These are phyloP conservation scores for Pachydiplax longipennis DNA, from an alignment of 2,888 invertebrate genomes.

Conservation along the genomic window DNA sequence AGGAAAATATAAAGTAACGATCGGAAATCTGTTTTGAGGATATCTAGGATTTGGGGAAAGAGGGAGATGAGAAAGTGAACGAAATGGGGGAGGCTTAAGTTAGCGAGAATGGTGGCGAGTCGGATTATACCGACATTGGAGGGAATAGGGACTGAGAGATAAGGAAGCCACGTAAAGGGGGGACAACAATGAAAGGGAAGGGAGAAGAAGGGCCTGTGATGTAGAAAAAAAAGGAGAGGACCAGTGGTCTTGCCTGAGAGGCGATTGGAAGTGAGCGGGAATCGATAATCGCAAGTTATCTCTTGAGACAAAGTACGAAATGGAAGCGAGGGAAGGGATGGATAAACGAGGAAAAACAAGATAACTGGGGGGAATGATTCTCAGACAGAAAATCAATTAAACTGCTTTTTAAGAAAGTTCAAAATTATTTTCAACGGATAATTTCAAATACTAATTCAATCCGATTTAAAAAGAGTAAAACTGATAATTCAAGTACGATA, in stretches of 20 bases:
- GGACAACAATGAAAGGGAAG: constrained; percentile 18
- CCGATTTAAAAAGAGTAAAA: too few relatives aligned
- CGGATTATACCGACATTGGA: constrained; percentile 16
- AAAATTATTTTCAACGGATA: neutral
- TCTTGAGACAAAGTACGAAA: constrained; percentile 14
- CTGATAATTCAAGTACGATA: too few relatives aligned
- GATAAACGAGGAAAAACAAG: neutral
- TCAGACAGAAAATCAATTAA: neutral
- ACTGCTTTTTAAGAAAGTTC: neutral
- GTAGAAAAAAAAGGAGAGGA: neutral
- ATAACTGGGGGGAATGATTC: neutral
- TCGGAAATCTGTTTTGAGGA: constrained; percentile 13
- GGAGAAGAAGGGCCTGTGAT: neutral
- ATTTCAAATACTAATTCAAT: too few relatives aligned
- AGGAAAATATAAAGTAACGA: neutral
- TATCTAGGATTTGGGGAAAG: neutral
- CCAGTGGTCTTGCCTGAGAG: neutral
- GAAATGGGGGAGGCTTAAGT: constrained; percentile 10
- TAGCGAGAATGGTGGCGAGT: constrained; percentile 10
- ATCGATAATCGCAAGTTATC: constrained; percentile 24
- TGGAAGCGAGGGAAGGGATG: neutral
- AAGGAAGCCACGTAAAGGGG: neutral
- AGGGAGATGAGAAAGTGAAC: constrained; percentile 2
- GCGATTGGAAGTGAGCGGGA: neutral
- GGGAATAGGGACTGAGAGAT: constrained; percentile 27